phyloP scores from a whole-genome alignment of 2,113 vertebrate species.

The Scophthalmus maximus region DNA sequence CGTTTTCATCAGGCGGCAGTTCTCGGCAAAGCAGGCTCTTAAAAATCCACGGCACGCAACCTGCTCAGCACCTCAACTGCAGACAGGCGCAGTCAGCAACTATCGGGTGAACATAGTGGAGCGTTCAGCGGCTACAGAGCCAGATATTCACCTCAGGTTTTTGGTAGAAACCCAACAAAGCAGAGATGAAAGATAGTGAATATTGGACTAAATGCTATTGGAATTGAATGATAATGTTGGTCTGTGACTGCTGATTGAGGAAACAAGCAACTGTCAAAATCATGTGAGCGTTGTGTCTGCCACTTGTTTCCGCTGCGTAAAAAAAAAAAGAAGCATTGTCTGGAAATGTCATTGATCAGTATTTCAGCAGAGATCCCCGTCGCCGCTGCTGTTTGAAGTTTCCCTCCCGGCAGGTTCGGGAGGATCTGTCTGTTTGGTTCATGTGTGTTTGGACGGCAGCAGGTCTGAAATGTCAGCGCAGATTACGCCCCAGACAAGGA shows the following conservation, averaged over 20 bases:
- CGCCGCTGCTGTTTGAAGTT: constrained; percentile 21
- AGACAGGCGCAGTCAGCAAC: not conserved
- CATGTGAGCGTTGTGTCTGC: not conserved
- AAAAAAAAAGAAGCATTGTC: not conserved
- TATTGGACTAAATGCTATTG: not conserved
- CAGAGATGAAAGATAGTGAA: not conserved
- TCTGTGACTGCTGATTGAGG: not conserved
- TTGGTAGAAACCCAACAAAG: not conserved
- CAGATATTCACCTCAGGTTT: not conserved
- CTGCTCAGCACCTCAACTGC: not conserved
- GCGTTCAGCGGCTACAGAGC: not conserved
- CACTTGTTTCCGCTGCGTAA: not conserved
- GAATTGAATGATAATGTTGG: not conserved
- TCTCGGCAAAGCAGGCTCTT: not conserved
- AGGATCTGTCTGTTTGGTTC: constrained; percentile 23
- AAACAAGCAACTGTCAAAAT: not conserved
- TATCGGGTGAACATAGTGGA: not conserved
- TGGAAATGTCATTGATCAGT: constrained; percentile 19
- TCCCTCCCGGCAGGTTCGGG: constrained; percentile 19
- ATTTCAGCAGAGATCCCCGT: constrained; percentile 20
- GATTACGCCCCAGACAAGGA: constrained; percentile 30
- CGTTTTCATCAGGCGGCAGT: too few relatives aligned
- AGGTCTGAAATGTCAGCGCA: constrained; percentile 38
- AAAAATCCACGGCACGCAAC: not conserved
- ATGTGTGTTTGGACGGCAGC: constrained; percentile 35